These are phyloP conservation scores for Channa argus DNA, from an alignment of 2,113 vertebrate genomes.

Conservation along the genomic window DNA sequence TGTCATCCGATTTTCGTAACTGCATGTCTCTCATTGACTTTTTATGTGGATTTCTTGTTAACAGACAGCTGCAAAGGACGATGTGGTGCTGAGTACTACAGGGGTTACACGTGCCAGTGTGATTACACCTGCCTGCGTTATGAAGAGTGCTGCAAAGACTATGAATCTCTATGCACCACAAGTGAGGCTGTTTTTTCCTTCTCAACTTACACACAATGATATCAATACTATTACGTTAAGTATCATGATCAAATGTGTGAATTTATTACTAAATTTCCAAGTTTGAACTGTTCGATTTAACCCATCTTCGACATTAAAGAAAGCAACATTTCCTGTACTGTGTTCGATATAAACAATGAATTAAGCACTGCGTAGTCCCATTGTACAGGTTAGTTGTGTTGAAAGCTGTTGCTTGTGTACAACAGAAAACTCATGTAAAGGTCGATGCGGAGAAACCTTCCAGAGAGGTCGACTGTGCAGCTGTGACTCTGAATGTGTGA, in stretches of 20 bases:
- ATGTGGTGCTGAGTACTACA: constrained; percentile 91
- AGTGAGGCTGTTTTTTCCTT: constrained; percentile 78
- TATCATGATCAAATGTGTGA: too few relatives aligned
- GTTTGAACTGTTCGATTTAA: neutral
- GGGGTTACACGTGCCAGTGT: constrained; percentile 91
- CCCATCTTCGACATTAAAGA: neutral
- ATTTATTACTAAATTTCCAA: neutral
- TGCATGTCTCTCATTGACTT: neutral
- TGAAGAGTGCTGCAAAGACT: constrained; percentile 94
- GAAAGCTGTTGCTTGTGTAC: constrained; percentile 27
- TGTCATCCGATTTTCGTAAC: neutral
- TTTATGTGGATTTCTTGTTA: neutral
- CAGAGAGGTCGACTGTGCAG: constrained; percentile 87
- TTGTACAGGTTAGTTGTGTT: neutral
- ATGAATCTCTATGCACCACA: constrained; percentile 86
- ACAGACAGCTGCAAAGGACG: constrained; percentile 89
- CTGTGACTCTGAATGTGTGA: constrained; percentile 87
- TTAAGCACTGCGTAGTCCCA: neutral
- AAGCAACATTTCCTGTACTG: neutral
- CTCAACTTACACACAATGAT: neutral
- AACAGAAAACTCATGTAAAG: constrained; percentile 89
- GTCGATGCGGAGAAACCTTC: constrained; percentile 91
- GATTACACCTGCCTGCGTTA: constrained; percentile 90
- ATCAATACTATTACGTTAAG: neutral
- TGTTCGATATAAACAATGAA: neutral